Base-by-base conservation (phyloP, 2,888 invertebrate species). In the Meteorus colon region DNA sequence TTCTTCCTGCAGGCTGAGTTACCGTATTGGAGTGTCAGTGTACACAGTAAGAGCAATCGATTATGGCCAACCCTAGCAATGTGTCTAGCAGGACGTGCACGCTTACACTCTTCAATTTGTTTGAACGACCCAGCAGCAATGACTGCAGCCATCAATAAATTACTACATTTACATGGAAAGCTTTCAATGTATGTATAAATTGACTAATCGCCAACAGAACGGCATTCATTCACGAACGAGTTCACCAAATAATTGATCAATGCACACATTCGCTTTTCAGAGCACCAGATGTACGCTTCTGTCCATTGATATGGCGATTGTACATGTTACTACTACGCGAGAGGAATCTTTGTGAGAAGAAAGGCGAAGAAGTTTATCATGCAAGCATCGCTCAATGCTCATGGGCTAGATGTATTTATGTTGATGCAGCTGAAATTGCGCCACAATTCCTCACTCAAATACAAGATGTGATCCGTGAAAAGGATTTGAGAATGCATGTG, bases 381-480 rank as follows among this genome's bases (percentile, higher is more conserved):
- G 84, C 85, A 75, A 85, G 87, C 48, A 82, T 89, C 2, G 82
- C 82, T 4, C 84, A 84, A 41, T 89, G 89, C 76, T 89, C 89
- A 10, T 89, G 89, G 89, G 83, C 86, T n/a, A 84, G 87, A 74
- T 84, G 91, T 4, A 86, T 94, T 62, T 94, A 94, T 82, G 91
- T 93, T 80, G 93, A 94, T 86, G 94, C 94, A 4, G 93, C 93
- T 1, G 92, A 92, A 79, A 91, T 92, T 82, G 91, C 94, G 55
- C 94, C 93, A 45, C 89, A 89, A 80, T 79, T 87, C 76, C 80
- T 89, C 78, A 90, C 92, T 0, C 93, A 94, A 90, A 92, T 96
- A 81, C 94, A 94, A 84, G 96, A 95, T 90, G 90, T 94, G 75
- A 91, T 95, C 84, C 93, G 94, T 72, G 95, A 95, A 86, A 94